phyloP scores from a whole-genome alignment of 2,888 invertebrate species.

The Spisula subtruncata region DNA sequence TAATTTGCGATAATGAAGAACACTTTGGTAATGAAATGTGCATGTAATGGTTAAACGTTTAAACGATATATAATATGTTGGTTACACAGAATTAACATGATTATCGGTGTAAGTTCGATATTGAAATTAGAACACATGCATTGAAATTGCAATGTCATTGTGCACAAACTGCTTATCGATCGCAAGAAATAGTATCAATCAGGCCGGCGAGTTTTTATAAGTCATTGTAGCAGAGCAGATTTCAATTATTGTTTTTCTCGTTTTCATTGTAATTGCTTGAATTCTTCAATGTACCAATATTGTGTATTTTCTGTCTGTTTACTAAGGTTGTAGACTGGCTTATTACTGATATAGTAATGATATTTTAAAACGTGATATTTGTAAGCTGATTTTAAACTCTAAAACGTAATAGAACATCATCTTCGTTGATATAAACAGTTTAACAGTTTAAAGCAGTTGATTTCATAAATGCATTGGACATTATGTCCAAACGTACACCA shows the following conservation, averaged over 20 bases:
- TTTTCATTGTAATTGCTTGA: neutral
- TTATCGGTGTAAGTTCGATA: neutral
- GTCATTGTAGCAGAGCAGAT: neutral
- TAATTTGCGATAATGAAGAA: too few relatives aligned
- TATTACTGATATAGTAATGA: too few relatives aligned
- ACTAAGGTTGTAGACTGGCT: neutral
- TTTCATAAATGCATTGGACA: too few relatives aligned
- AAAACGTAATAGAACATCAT: too few relatives aligned
- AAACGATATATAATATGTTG: neutral
- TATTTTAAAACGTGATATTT: too few relatives aligned
- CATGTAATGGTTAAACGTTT: neutral
- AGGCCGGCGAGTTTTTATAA: neutral
- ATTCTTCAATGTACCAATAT: neutral
- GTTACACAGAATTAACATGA: too few relatives aligned
- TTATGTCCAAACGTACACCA: too few relatives aligned
- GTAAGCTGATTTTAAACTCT: too few relatives aligned
- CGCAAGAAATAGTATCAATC: neutral
- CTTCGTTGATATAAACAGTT: too few relatives aligned
- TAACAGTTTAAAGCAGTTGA: too few relatives aligned
- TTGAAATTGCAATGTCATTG: neutral
- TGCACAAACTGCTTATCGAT: neutral
- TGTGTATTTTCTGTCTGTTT: neutral
- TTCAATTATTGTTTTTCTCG: neutral
- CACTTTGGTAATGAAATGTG: too few relatives aligned
- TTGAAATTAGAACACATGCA: neutral